Evolutionary conservation across 2,888 invertebrate genomes (phyloP).

Genomic region (Leptinotarsa haldemani): DNA sequence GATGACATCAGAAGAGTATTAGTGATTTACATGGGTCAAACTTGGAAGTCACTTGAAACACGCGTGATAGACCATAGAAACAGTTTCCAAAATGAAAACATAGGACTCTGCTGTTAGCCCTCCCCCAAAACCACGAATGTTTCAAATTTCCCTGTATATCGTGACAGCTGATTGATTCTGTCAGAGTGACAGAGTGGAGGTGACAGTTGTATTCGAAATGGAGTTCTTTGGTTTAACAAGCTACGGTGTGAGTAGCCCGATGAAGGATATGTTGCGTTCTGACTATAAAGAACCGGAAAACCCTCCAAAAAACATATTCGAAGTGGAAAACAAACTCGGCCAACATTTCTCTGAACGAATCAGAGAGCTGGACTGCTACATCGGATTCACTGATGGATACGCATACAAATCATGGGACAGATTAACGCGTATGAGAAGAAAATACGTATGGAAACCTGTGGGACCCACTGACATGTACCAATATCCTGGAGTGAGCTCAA

Average conservation of each 20-base stretch:
- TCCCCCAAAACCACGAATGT: no score
- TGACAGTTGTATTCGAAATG: slow-evolving; percentile 57
- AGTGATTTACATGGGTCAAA: no score
- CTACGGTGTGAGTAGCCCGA: slow-evolving; percentile 68
- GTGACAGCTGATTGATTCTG: neutral
- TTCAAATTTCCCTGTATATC: neutral
- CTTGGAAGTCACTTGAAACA: no score
- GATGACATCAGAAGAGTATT: no score
- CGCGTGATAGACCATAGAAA: no score
- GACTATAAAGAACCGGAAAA: slow-evolving; percentile 67
- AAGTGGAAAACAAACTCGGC: slow-evolving; percentile 57
- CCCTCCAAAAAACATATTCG: slow-evolving; percentile 50
- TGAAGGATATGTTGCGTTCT: slow-evolving; percentile 66
- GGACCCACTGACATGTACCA: slow-evolving; percentile 69
- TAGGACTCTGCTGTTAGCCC: no score
- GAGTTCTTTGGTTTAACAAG: slow-evolving; percentile 69
- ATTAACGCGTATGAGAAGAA: slow-evolving; percentile 68
- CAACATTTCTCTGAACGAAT: slow-evolving; percentile 64
- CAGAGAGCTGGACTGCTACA: slow-evolving; percentile 67
- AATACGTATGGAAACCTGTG: slow-evolving; percentile 69
- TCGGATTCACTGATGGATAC: slow-evolving; percentile 70
- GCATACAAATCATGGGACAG: slow-evolving; percentile 68
- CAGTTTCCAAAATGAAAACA: no score
- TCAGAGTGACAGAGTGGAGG: neutral
- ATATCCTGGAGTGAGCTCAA: slow-evolving; percentile 66